Conservation (phyloP, 1,140 invertebrate genomes). For the Drosophila ananassae region DNA sequence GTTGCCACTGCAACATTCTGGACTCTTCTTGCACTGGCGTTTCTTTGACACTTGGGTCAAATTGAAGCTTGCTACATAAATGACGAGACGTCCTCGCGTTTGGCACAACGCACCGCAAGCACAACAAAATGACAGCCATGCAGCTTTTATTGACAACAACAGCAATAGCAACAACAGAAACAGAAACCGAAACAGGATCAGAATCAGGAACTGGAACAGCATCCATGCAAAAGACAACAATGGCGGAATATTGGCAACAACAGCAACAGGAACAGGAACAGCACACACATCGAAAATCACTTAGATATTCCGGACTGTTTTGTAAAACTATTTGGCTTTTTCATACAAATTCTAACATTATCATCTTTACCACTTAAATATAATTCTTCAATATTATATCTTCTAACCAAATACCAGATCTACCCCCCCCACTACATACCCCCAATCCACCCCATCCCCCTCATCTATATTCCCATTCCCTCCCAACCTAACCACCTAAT, state of each 20-base stretch:
- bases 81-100: constrained; percentile 70
- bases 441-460: too few relatives aligned
- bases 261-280: constrained; percentile 32
- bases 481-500: too few relatives aligned
- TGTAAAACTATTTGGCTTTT: too few relatives aligned
- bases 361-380: too few relatives aligned
- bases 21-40: constrained; percentile 29
- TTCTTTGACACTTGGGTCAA: constrained; percentile 63
- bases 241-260: constrained; percentile 28
- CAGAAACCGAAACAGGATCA: constrained; percentile 22
- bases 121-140: constrained; percentile 70
- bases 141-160: constrained; percentile 67
- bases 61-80: constrained; percentile 70
- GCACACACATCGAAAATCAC: constrained; percentile 68
- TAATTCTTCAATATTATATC: too few relatives aligned
- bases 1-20: constrained; percentile 22
- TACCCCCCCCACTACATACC: too few relatives aligned
- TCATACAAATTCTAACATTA: too few relatives aligned
- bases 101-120: constrained; percentile 55
- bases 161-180: constrained; percentile 30
- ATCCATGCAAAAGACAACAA: constrained; percentile 43
- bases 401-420: too few relatives aligned
- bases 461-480: too few relatives aligned
- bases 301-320: too few relatives aligned
- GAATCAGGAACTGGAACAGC: constrained; percentile 27